Percentiles rank a stretch among this genome's conserved stretches.
Conservation (phyloP, 2,113 vertebrate species). For the Acrocephalus arundinaceus region DNA sequence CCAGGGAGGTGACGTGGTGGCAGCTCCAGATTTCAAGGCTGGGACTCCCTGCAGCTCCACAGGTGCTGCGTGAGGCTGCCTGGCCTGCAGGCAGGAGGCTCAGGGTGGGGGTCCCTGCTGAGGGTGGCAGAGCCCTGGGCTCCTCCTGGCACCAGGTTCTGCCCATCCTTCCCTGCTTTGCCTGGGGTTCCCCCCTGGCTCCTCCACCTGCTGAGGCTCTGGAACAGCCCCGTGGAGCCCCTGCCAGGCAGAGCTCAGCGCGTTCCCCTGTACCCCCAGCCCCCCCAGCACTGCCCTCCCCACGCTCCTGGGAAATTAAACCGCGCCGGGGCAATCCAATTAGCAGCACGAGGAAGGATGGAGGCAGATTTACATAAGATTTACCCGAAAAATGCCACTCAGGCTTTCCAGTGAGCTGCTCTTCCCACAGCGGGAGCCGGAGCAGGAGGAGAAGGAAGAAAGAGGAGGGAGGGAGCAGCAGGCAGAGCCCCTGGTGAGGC, state of each 20-base stretch:
- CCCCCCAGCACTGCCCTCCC: background rate
- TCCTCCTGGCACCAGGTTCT: background rate
- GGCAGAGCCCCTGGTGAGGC: background rate
- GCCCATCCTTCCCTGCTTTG: background rate
- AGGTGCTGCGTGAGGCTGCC: background rate
- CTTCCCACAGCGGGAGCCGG: background rate
- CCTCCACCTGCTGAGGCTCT: background rate
- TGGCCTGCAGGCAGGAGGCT: background rate
- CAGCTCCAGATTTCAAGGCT: background rate
- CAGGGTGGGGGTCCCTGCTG: background rate
- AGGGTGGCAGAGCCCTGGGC: accelerated
- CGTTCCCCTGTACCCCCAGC: accelerated
- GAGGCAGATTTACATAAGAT: conserved; percentile 51
- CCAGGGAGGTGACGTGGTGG: accelerated
- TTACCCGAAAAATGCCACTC: conserved; percentile 55
- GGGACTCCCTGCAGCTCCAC: background rate
- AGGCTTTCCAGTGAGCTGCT: conserved; percentile 30
- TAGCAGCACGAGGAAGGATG: background rate
- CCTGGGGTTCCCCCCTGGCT: background rate
- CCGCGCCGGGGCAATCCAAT: background rate
- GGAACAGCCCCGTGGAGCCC: accelerated
- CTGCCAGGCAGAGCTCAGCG: accelerated
- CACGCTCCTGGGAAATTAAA: background rate
- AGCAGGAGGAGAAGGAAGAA: background rate
- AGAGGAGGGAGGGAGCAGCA: background rate